Base-by-base conservation (phyloP, 2,113 vertebrate species). In the Chionomys nivalis region DNA sequence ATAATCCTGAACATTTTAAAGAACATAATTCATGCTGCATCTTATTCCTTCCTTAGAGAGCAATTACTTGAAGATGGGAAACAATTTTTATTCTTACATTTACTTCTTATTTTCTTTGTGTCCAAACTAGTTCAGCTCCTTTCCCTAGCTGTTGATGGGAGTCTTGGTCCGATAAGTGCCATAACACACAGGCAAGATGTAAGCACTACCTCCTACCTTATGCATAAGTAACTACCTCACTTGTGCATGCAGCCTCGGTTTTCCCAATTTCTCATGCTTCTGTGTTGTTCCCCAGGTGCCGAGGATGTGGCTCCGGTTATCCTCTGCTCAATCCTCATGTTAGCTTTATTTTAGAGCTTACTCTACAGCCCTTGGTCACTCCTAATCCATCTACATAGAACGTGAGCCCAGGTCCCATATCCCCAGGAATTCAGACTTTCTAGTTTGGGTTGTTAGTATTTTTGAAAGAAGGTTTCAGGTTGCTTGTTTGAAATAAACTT, bases 1-100 rank as follows among this genome's bases (percentile, higher is more conserved):
- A 28, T 5, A 93, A 93, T 92, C 72, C 77, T 88, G 17, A 96
- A 85, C 58, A 88, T 66, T 94, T 93, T 89, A 31, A 95, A 91
- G 26, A 94, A 75, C 3, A 79, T 87, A 91, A 96, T 39, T 52
- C 36, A 87, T 26, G 7, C 39, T 49, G 11, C 14, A 55, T 66
- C 55, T 82, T 75, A 28, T 42, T 11, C n/a, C 21, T 49, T 7
- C 36, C 75, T n/a, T 73, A 13, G 14, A 95, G 21, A 72, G 66
- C 4, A 91, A n/a, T 52, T 89, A 5, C 93, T 75, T 94, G 77
- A 81, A 87, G 28, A 82, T 1, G 1, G 55, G 11, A 73, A 93
- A 10, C 49, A 6, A 63, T 70, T 10, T 82, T 66, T 36, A 82
- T 93, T 63, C 52, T 21, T 21, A 42, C 7, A 11, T 81, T 78